Base-by-base conservation (phyloP, 2,113 vertebrate species). In the Catharus fuscescens region DNA sequence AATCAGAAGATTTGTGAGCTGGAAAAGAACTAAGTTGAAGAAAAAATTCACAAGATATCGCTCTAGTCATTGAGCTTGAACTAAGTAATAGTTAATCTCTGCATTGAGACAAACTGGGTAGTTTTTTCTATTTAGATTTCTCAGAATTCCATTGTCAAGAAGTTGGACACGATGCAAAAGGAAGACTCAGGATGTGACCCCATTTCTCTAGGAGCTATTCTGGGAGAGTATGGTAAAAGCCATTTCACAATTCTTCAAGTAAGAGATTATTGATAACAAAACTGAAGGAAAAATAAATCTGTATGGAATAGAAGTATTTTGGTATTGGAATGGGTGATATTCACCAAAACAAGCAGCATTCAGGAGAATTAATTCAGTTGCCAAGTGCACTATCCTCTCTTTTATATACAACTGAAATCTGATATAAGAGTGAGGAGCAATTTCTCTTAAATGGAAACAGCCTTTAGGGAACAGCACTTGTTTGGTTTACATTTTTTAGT, bases 401-500 rank as follows among this genome's bases (percentile, higher is more conserved):
- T 91, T 78, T 19, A 38, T 38, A 62, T 14, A 34, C 14, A 82
- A 69, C 12, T 76, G 88, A 93, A 92, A 90, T 76, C 31, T 42
- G 36, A 67, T 67, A 40, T 2, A 32, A 92, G 26, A 45, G 12
- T 3, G 0, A 80, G 25, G 12, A 84, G 32, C 56, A 76, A 52
- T 86, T 74, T 48, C 40, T 57, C 42, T 53, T 80, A 90, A 94
- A 74, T 71, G 10, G 64, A 64, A 90, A 88, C 45, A 90, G 79
- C 19, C 86, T 88, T 38, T 31, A 36, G 44, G 34, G 24, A 87
- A 21, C 28, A 52, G 28, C 5, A 23, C 6, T 88, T 88, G 34
- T 82, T 95, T 69, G 11, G 26, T 80, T 93, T 83, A 54, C 71
- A 83, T 95, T 76, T 93, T 93, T 93, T 40, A 86, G 59, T 57